These are phyloP conservation scores for Agrotis ipsilon DNA, from an alignment of 2,888 invertebrate species.

Conservation along the genomic window DNA sequence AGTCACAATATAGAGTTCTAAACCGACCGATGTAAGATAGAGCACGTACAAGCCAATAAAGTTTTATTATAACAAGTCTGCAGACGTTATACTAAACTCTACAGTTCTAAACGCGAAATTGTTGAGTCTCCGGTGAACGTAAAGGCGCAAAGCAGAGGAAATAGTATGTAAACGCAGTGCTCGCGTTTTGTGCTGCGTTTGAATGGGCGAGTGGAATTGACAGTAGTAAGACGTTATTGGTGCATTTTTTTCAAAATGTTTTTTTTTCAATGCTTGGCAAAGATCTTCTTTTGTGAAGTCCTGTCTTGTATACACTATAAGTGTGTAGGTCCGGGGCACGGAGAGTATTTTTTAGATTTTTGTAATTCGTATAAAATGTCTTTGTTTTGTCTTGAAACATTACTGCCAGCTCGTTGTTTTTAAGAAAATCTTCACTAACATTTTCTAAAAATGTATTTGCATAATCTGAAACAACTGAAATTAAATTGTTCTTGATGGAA, in stretches of 20 bases:
- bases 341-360: too few species aligned
- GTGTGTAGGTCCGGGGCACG: too few species aligned
- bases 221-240: neutral
- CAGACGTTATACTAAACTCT: constrained; percentile 57
- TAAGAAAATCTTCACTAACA: too few species aligned
- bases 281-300: too few species aligned
- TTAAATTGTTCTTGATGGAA: too few species aligned
- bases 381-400: too few species aligned
- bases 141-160: constrained; percentile 78
- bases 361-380: too few species aligned
- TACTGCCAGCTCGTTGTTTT: too few species aligned
- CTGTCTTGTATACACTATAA: too few species aligned
- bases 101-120: constrained; percentile 67
- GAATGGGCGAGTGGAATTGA: constrained; percentile 37
- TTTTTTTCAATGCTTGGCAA: too few species aligned
- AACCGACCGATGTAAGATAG: constrained; percentile 50
- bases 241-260: neutral
- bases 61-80: constrained; percentile 64
- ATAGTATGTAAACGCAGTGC: constrained; percentile 83
- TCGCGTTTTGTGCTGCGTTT: constrained; percentile 58
- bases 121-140: constrained; percentile 69
- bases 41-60: constrained; percentile 63
- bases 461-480: too few species aligned
- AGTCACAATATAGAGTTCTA: constrained; percentile 46
- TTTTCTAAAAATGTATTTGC: too few species aligned